Evolutionary conservation across 2,113 vertebrate species (phyloP).

Genomic region (Cheirogaleus medius): DNA sequence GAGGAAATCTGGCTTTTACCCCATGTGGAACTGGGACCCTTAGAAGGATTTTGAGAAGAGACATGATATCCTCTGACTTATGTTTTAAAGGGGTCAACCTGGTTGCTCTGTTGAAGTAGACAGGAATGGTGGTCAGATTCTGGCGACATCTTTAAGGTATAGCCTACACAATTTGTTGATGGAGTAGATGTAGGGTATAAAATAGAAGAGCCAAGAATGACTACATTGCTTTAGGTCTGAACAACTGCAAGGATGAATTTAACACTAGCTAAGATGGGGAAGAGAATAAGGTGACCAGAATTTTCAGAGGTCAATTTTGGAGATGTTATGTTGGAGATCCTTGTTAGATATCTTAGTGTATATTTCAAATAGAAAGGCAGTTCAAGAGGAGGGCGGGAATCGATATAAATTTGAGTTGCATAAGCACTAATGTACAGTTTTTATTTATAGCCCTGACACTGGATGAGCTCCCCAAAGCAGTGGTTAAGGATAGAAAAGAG

Average conservation of each 20-base stretch:
- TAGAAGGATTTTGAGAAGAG: not conserved
- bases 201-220: not conserved
- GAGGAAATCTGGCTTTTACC: not conserved
- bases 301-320: not conserved
- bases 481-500: not conserved
- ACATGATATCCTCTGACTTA: not conserved
- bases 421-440: not conserved
- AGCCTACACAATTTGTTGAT: not conserved
- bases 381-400: not conserved
- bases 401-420: not conserved
- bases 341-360: not conserved
- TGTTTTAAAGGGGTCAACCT: not conserved
- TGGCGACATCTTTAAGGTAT: not conserved
- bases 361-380: not conserved
- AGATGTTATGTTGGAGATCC: not conserved
- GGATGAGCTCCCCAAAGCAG: not conserved
- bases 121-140: not conserved
- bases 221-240: not conserved
- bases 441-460: not conserved
- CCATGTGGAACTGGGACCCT: not conserved
- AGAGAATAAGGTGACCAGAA: not conserved
- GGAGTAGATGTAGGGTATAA: not conserved
- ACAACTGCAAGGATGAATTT: not conserved
- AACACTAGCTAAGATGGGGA: not conserved
- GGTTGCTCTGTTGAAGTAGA: fast-evolving